Conservation (phyloP, 2,888 invertebrate genomes). For the Trachelus troglodyta region DNA sequence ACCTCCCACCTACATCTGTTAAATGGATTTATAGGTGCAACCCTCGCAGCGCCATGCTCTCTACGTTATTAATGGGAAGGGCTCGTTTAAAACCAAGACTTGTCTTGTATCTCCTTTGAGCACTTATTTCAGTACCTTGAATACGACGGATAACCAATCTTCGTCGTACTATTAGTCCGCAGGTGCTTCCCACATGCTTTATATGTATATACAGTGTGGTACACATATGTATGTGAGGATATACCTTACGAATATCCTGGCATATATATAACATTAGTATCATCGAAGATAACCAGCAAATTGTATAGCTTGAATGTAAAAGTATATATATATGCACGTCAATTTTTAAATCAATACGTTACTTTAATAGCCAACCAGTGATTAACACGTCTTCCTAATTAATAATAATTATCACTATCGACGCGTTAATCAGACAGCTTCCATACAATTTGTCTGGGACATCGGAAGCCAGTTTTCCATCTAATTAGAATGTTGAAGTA, state of each 20-base stretch:
- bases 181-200: not conserved
- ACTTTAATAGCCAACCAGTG: not conserved
- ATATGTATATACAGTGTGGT: not conserved
- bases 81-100: not conserved
- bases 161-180: not conserved
- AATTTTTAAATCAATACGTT: not conserved
- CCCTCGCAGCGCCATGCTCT: not conserved
- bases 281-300: not conserved
- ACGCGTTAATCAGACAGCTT: not conserved
- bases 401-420: not conserved
- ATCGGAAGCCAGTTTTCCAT: not conserved
- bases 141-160: not conserved
- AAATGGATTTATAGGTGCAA: slow-evolving; percentile 2
- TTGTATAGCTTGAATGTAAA: not conserved
- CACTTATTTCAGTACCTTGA: slow-evolving; percentile 1
- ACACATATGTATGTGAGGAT: too few species aligned
- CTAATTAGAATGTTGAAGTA: slow-evolving; percentile 3
- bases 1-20: not conserved
- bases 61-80: slow-evolving; percentile 6
- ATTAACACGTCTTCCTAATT: not conserved
- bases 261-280: not conserved
- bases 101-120: slow-evolving; percentile 1
- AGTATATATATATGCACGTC: not conserved
- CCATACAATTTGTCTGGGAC: slow-evolving; percentile 8
- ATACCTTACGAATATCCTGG: not conserved